These are phyloP conservation scores for Pediacus dermestoides DNA, from an alignment of 2,888 invertebrate genomes.

Conservation along the genomic window DNA sequence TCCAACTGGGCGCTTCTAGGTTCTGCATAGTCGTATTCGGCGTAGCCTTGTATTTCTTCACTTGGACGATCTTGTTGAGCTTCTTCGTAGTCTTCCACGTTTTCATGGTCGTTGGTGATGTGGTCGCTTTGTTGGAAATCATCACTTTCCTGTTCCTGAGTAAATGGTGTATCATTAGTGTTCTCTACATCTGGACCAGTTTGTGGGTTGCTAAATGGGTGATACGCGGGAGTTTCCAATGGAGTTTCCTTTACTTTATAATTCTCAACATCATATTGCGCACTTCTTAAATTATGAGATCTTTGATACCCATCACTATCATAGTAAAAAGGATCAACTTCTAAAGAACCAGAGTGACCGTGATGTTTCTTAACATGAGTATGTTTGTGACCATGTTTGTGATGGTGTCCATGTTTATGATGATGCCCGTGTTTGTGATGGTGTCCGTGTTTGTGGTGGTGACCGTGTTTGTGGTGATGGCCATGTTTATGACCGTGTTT, in stretches of 20 bases:
- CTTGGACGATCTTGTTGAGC: no score
- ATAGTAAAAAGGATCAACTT: no score
- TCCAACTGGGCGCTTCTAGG: not conserved
- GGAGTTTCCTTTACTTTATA: constrained; percentile 28
- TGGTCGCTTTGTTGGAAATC: constrained; percentile 11
- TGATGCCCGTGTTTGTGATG: constrained; percentile 8
- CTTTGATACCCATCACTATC: constrained; percentile 22
- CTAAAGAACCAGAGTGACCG: no score
- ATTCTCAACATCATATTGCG: constrained; percentile 17
- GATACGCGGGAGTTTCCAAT: constrained; percentile 20
- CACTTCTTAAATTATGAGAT: constrained; percentile 23
- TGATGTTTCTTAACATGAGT: no score
- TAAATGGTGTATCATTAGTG: no score
- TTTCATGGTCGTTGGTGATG: constrained; percentile 8
- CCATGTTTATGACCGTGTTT: constrained; percentile 20
- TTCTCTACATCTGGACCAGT: not conserved
- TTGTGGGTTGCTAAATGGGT: constrained; percentile 9
- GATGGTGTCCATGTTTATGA: constrained; percentile 10
- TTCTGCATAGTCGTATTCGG: constrained; percentile 9
- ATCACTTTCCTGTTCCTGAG: constrained; percentile 7
- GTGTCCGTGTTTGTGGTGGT: constrained; percentile 12
- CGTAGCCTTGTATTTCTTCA: not conserved
- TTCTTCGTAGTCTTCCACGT: constrained; percentile 9
- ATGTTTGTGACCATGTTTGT: constrained; percentile 2
- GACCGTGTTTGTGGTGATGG: constrained; percentile 26